These are phyloP conservation scores for Cremastinae sp. DNA, from an alignment of 2,888 invertebrate genomes.

Conservation along the genomic window DNA sequence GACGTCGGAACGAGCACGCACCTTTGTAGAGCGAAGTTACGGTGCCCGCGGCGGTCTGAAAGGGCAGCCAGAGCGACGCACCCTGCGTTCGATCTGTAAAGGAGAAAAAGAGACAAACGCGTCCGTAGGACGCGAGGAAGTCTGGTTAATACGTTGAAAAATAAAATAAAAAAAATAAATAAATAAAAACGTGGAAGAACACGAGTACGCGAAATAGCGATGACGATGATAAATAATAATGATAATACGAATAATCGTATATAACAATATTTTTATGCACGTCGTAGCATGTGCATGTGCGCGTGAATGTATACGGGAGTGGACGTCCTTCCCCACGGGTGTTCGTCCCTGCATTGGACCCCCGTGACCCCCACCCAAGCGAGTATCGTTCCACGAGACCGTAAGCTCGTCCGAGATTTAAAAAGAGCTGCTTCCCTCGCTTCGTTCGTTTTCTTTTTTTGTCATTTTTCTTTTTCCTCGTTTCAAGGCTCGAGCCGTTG, in stretches of 20 bases:
- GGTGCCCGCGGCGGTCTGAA: slow-evolving; percentile 90
- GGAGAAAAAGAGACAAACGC: slow-evolving; percentile 63
- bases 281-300: slow-evolving; percentile 1
- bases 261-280: slow-evolving; percentile 13
- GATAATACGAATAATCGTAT: slow-evolving; percentile 13
- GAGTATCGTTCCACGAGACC: slow-evolving; percentile 34
- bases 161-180: too few species aligned
- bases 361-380: slow-evolving; percentile 54
- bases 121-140: slow-evolving; percentile 29
- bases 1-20: slow-evolving; percentile 73
- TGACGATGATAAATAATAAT: slow-evolving; percentile 17
- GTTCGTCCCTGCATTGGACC: slow-evolving; percentile 58
- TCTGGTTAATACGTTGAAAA: slow-evolving; percentile 16
- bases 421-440: slow-evolving; percentile 1
- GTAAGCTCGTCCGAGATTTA: slow-evolving; percentile 23
- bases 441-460: background rate
- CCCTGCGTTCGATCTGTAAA: slow-evolving; percentile 85
- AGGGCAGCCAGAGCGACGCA: slow-evolving; percentile 87
- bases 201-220: background rate
- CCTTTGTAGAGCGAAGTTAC: slow-evolving; percentile 90
- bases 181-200: background rate
- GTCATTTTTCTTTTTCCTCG: background rate
- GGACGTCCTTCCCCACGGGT: slow-evolving; percentile 60
- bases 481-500: background rate
- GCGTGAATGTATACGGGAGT: slow-evolving; percentile 20